phyloP scores from a whole-genome alignment of 1,140 invertebrate species.

The Drosophila setifemur region DNA sequence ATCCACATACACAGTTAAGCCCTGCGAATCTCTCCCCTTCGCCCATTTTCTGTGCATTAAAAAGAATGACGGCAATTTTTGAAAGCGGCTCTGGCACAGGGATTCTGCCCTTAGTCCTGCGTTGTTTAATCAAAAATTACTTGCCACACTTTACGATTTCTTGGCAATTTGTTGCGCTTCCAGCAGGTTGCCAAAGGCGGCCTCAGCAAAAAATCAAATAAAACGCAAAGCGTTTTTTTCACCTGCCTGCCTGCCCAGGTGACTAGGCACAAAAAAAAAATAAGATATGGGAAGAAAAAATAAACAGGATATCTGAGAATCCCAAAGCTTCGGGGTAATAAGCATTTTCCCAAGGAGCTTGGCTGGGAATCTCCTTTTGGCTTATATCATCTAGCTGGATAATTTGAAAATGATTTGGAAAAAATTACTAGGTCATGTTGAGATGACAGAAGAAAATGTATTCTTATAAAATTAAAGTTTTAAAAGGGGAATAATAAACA shows the following conservation, averaged over 20 bases:
- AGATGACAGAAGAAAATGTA: too few relatives aligned
- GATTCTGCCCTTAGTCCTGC: conserved; percentile 20
- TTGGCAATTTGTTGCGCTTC: conserved; percentile 71
- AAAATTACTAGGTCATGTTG: conserved; percentile 5
- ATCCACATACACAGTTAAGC: background rate
- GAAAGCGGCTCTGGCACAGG: conserved; percentile 20
- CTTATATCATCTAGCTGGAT: conserved; percentile 15
- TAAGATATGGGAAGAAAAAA: background rate
- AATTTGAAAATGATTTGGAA: conserved; percentile 20
- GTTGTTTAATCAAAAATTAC: conserved; percentile 76
- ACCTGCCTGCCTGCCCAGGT: conserved; percentile 54
- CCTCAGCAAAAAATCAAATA: conserved; percentile 57
- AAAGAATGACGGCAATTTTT: conserved; percentile 79
- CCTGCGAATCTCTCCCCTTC: background rate
- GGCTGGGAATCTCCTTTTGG: background rate
- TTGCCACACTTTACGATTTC: conserved; percentile 73
- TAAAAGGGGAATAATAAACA: too few relatives aligned
- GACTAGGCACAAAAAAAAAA: conserved; percentile 22
- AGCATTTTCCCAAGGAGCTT: conserved; percentile 9
- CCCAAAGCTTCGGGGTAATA: conserved; percentile 16
- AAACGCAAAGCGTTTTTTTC: conserved; percentile 60
- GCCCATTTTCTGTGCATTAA: conserved; percentile 56
- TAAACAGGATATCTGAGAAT: conserved; percentile 28
- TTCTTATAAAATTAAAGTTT: conserved; percentile 44
- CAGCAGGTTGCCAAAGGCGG: conserved; percentile 9